phyloP scores from a whole-genome alignment of 2,888 invertebrate genomes.

The Mylabris sibirica region DNA sequence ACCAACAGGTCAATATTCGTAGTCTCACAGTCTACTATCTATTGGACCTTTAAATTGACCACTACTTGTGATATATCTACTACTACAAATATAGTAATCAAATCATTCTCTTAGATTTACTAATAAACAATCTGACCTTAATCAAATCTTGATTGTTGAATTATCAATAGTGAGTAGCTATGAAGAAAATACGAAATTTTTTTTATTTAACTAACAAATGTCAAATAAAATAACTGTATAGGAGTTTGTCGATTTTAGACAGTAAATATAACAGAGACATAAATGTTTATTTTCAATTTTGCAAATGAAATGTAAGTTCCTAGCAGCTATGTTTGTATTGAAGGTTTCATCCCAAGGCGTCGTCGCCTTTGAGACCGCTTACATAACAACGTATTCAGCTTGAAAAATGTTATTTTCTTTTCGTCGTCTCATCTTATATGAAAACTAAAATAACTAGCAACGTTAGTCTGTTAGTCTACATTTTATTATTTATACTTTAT shows the following conservation, averaged over 20 bases:
- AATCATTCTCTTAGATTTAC: background rate
- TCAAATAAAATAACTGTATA: background rate
- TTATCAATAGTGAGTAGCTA: too few species aligned
- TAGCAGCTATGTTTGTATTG: constrained; percentile 43
- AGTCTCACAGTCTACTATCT: background rate
- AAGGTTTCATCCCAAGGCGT: constrained; percentile 39
- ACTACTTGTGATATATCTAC: background rate
- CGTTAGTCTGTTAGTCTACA: constrained; percentile 15
- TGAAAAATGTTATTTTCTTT: constrained; percentile 39
- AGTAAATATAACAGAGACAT: constrained; percentile 37
- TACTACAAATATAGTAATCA: constrained; percentile 3
- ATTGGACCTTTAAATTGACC: background rate
- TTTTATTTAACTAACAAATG: background rate
- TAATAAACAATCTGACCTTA: background rate
- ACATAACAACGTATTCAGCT: constrained; percentile 39
- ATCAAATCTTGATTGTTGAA: constrained; percentile 3
- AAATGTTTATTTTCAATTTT: constrained; percentile 53
- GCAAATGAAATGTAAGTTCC: constrained; percentile 52
- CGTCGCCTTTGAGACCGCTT: constrained; percentile 44
- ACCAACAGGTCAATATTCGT: constrained; percentile 1
- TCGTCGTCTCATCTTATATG: constrained; percentile 31
- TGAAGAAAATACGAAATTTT: background rate
- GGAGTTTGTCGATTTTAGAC: constrained; percentile 16
- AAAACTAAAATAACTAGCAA: constrained; percentile 41
- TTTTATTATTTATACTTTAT: background rate